Conservation (phyloP, 2,113 vertebrate species). For the Oreochromis spilurus region DNA sequence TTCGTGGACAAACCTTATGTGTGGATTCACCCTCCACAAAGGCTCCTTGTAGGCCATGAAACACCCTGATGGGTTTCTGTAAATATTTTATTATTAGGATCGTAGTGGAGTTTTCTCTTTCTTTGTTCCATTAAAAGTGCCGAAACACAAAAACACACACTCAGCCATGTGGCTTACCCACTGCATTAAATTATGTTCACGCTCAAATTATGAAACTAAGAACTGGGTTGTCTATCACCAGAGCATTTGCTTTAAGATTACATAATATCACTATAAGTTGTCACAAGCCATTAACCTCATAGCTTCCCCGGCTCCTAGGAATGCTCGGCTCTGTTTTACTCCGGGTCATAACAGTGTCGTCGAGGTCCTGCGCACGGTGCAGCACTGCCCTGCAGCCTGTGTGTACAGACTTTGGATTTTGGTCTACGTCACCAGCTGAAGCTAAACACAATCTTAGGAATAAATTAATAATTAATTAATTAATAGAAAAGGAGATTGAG, state of each 20-base stretch:
- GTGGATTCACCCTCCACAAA: neutral
- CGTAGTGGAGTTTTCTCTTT: neutral
- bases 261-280: slow-evolving; percentile 54
- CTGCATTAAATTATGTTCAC: neutral
- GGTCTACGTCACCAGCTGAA: neutral
- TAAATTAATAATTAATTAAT: neutral
- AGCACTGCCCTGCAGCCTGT: neutral
- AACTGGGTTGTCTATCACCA: neutral
- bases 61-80: neutral
- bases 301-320: slow-evolving; percentile 37
- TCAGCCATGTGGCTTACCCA: neutral
- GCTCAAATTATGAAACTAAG: slow-evolving; percentile 10
- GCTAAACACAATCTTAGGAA: neutral
- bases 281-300: slow-evolving; percentile 51
- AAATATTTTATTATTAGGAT: neutral
- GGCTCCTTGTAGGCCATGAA: neutral
- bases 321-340: slow-evolving; percentile 51
- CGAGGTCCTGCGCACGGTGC: slow-evolving; percentile 19
- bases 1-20: neutral
- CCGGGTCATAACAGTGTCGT: slow-evolving; percentile 44
- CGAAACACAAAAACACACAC: neutral
- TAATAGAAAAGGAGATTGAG: neutral
- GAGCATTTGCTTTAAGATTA: slow-evolving; percentile 39
- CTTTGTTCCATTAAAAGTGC: neutral
- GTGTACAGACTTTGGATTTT: neutral